Conservation (phyloP, 2,888 invertebrate species). For the Acanthosepion esculentum region DNA sequence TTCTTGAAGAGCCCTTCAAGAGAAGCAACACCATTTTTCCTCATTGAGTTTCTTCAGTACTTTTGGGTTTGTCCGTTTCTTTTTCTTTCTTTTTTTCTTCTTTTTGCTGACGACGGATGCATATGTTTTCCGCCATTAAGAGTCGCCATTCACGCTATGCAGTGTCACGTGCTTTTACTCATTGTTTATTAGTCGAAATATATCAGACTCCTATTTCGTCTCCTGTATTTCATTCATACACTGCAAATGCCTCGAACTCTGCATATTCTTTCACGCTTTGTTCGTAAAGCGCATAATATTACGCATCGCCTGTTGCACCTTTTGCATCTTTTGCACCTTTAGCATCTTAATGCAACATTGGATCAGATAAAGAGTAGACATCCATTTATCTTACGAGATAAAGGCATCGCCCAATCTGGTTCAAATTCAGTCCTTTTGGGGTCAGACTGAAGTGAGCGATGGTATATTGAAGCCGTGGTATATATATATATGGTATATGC, state of each 20-base stretch:
- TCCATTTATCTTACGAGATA: too few species aligned
- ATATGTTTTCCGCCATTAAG: neutral
- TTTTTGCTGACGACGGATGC: too few species aligned
- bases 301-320: neutral
- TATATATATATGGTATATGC: too few species aligned
- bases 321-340: too few species aligned
- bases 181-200: neutral
- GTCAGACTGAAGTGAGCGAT: too few species aligned
- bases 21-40: neutral
- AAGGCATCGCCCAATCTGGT: too few species aligned
- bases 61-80: neutral
- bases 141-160: neutral
- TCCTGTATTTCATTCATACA: neutral
- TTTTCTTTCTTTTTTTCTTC: too few species aligned
- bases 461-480: too few species aligned
- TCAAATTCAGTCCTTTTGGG: too few species aligned
- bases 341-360: too few species aligned
- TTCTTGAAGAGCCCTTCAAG: neutral
- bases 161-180: neutral
- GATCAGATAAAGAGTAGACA: too few species aligned
- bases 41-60: neutral
- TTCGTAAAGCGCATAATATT: neutral
- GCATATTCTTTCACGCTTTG: neutral
- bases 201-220: neutral
- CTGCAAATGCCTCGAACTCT: neutral